Conservation (phyloP, 2,113 vertebrate genomes). For the Vidua macroura region DNA sequence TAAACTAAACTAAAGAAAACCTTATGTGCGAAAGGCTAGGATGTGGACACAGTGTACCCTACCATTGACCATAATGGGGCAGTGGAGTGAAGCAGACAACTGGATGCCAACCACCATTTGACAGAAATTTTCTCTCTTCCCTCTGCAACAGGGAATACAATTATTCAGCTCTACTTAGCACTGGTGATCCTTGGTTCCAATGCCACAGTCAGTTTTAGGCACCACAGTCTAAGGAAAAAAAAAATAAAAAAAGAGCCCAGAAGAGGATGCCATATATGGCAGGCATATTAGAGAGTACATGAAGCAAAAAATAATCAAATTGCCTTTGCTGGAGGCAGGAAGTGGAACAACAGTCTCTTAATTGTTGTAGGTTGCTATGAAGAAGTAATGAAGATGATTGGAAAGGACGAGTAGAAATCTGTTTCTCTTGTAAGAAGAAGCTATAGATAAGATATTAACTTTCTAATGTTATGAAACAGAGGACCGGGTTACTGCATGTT, state of each 20-base stretch:
- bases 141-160: not conserved
- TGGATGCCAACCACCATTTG: not conserved
- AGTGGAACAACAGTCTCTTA: not conserved
- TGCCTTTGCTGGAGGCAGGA: not conserved
- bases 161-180: constrained; percentile 28
- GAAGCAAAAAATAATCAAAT: not conserved
- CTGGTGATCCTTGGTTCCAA: not conserved
- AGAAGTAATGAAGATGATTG: not conserved
- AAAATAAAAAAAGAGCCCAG: not conserved
- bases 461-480: not conserved
- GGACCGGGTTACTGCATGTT: not conserved
- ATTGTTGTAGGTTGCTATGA: not conserved
- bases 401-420: not conserved
- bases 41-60: not conserved
- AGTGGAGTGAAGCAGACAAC: not conserved
- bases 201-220: not conserved
- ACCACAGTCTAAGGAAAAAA: not conserved
- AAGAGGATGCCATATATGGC: not conserved
- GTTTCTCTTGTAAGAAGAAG: not conserved
- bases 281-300: not conserved
- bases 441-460: not conserved
- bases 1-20: not conserved
- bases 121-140: not conserved
- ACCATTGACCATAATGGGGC: not conserved
- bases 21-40: not conserved